Conservation (phyloP, 2,888 invertebrate species). For the Salticus scenicus region DNA sequence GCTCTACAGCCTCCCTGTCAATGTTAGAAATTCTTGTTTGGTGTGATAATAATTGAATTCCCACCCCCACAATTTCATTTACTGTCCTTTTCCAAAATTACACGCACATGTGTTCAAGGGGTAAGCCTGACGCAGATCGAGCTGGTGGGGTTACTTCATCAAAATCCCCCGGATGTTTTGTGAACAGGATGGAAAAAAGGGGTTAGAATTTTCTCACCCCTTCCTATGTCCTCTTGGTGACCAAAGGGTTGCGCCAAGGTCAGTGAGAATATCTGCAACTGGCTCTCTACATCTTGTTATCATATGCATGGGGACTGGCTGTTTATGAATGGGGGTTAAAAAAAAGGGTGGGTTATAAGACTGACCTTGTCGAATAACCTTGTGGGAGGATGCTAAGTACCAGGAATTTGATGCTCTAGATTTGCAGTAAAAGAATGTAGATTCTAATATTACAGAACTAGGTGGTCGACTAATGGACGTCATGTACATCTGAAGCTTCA, state of each 20-base stretch:
- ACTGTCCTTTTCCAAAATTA: background rate
- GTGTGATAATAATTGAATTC: background rate
- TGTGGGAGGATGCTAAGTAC: too few species aligned
- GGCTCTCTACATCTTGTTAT: background rate
- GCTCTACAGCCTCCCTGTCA: too few species aligned
- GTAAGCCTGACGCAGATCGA: background rate
- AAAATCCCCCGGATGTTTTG: constrained; percentile 11
- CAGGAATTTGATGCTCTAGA: background rate
- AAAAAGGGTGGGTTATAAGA: too few species aligned
- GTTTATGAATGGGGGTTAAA: background rate
- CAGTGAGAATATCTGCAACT: background rate
- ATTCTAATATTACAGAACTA: background rate
- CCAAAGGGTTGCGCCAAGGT: constrained; percentile 17
- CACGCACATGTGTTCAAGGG: background rate
- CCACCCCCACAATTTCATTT: constrained; percentile 4
- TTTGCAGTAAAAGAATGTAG: background rate
- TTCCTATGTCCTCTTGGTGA: background rate
- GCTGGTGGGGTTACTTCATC: constrained; percentile 10
- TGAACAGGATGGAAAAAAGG: background rate
- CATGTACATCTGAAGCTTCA: background rate
- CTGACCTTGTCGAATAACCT: too few species aligned
- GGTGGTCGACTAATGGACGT: background rate
- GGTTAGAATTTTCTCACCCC: background rate
- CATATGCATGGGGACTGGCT: background rate
- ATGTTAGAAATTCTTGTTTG: too few species aligned